phyloP scores from a whole-genome alignment of 2,797 vertebrate genomes.

The Tenualosa ilisha region DNA sequence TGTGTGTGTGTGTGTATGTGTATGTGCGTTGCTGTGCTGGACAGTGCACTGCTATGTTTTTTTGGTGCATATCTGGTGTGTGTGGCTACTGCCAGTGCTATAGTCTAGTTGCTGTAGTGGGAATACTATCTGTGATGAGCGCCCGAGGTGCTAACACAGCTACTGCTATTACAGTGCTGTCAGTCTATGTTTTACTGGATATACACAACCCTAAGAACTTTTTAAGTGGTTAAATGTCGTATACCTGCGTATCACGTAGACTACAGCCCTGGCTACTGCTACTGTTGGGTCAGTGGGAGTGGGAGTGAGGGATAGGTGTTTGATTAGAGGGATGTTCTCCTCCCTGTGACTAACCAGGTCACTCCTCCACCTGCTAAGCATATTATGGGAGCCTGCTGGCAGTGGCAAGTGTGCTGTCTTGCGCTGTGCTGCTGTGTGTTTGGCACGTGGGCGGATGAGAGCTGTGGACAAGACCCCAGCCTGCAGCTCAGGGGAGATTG shows the following conservation, averaged over 20 bases:
- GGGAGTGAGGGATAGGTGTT: slow-evolving; percentile 51
- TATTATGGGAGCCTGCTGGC: slow-evolving; percentile 40
- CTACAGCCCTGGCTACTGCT: background rate
- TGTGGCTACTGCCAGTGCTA: no score
- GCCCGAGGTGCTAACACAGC: no score
- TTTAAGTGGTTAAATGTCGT: no score
- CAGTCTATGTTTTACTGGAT: no score
- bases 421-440: slow-evolving; percentile 39
- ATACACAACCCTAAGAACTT: no score
- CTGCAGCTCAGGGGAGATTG: slow-evolving; percentile 61
- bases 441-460: slow-evolving; percentile 38
- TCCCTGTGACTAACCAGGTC: slow-evolving; percentile 52
- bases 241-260: no score
- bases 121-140: no score
- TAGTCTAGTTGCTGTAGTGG: no score
- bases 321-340: slow-evolving; percentile 57
- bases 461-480: slow-evolving; percentile 58
- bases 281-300: background rate
- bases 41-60: no score
- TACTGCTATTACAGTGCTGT: no score
- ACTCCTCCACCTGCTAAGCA: slow-evolving; percentile 52
- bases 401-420: slow-evolving; percentile 36
- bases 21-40: background rate
- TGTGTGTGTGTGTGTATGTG: background rate
- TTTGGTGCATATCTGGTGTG: no score